Conservation (phyloP, 2,113 vertebrate genomes). For the Corythornis cristatus region DNA sequence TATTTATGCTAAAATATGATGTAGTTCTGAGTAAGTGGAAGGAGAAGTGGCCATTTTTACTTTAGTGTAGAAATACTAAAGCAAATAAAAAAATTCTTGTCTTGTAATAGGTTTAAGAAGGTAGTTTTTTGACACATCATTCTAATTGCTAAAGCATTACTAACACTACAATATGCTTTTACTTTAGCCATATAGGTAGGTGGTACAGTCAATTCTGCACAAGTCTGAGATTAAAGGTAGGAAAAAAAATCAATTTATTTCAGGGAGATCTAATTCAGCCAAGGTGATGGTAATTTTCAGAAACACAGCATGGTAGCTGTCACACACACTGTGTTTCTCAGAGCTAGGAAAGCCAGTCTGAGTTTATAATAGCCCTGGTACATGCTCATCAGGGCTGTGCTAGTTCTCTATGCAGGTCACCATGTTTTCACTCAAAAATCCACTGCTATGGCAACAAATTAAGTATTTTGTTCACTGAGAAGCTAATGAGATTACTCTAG, state of each 20-base stretch:
- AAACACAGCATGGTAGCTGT: neutral
- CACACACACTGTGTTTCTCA: neutral
- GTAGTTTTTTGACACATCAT: neutral
- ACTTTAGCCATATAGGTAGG: neutral
- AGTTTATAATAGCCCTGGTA: neutral
- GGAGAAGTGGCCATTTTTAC: neutral
- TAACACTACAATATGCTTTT: neutral
- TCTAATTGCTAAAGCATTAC: neutral
- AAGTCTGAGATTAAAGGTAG: neutral
- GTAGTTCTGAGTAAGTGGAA: neutral
- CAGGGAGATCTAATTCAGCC: neutral
- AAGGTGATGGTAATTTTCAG: neutral
- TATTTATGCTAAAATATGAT: neutral
- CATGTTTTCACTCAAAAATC: neutral
- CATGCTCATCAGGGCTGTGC: neutral
- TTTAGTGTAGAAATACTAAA: neutral
- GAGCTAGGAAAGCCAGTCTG: neutral
- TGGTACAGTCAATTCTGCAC: neutral
- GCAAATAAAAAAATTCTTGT: neutral
- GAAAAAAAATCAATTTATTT: neutral
- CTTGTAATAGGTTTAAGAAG: neutral
- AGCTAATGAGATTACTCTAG: slow-evolving; percentile 40
- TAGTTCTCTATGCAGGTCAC: neutral
- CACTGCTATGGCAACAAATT: slow-evolving; percentile 55
- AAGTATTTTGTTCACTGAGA: slow-evolving; percentile 29